Evolutionary conservation across 1,140 invertebrate genomes (phyloP).

Genomic region (Sminthurinus signatus): DNA sequence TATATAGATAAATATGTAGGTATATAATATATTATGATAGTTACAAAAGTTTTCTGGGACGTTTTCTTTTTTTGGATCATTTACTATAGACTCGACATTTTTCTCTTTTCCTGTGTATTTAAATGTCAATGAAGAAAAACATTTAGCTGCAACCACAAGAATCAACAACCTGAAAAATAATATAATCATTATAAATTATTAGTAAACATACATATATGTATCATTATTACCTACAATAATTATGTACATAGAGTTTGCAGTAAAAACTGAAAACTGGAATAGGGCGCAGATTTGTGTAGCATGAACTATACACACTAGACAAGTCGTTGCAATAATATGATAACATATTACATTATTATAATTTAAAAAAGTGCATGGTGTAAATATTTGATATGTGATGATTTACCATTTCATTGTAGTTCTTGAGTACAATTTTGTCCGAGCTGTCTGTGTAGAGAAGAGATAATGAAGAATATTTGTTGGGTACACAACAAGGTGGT

Average conservation of each 20-base stretch:
- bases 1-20: not conserved
- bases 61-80: not conserved
- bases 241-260: no score
- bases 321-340: no score
- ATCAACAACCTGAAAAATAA: no score
- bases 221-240: no score
- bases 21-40: not conserved
- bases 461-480: slow-evolving; percentile 77
- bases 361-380: no score
- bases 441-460: slow-evolving; percentile 91
- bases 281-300: no score
- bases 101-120: not conserved
- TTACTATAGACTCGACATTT: not conserved
- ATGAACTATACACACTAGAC: no score
- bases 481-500: slow-evolving; percentile 88
- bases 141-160: slow-evolving; percentile 22
- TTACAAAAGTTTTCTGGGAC: not conserved
- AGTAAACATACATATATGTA: no score
- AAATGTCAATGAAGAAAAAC: not conserved
- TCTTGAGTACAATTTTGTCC: slow-evolving; percentile 89
- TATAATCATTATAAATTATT: no score
- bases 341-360: no score
- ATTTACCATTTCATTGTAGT: slow-evolving; percentile 96
- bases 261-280: no score
- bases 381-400: no score